Conservation (phyloP, 2,888 invertebrate species). For the Merodon equestris region DNA sequence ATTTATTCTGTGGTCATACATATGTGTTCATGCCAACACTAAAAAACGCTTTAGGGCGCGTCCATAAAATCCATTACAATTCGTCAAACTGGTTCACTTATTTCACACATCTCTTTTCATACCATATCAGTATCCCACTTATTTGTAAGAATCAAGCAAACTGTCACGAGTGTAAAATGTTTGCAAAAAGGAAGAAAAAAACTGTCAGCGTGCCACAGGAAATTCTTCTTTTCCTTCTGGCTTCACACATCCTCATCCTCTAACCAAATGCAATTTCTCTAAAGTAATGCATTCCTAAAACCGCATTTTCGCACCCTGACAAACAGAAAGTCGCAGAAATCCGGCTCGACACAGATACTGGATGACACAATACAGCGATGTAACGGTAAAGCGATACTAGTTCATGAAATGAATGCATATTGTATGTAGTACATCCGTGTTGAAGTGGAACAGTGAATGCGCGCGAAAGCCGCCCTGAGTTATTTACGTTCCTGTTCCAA, state of each 20-base stretch:
- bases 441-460: slow-evolving; percentile 51
- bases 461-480: slow-evolving; percentile 60
- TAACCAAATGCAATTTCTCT: slow-evolving; percentile 50
- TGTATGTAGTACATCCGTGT: slow-evolving; percentile 43
- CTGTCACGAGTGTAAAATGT: slow-evolving; percentile 60
- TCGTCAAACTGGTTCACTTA: slow-evolving; percentile 15
- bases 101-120: too few relatives aligned
- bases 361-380: background rate
- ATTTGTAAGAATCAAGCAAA: slow-evolving; percentile 37
- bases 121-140: background rate
- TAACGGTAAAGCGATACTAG: background rate
- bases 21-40: slow-evolving; percentile 6
- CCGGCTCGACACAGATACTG: slow-evolving; percentile 6
- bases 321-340: background rate
- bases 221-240: slow-evolving; percentile 14
- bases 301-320: slow-evolving; percentile 47
- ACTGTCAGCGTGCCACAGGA: slow-evolving; percentile 27
- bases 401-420: slow-evolving; percentile 11
- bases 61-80: slow-evolving; percentile 27
- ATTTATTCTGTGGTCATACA: slow-evolving; percentile 27
- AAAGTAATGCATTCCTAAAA: slow-evolving; percentile 64
- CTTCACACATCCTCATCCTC: background rate
- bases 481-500: slow-evolving; percentile 64
- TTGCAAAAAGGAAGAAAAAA: slow-evolving; percentile 24
- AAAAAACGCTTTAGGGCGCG: too few relatives aligned